Conservation (phyloP, 2,797 vertebrate genomes). For the Anguilla megastoma region DNA sequence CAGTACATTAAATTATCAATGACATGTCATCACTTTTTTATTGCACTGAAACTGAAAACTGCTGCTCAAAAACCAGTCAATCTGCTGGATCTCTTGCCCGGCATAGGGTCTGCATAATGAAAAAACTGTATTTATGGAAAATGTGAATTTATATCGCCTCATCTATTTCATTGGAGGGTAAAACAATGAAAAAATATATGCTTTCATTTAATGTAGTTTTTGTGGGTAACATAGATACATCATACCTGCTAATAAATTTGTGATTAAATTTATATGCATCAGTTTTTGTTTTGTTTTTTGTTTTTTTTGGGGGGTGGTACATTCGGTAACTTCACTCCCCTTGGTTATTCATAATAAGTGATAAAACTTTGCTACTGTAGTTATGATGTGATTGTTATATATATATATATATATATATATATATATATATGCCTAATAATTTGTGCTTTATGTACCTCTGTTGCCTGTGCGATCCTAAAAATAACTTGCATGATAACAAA, state of each 20-base stretch:
- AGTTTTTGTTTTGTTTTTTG: background rate
- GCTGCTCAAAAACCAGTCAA: background rate
- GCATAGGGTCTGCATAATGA: background rate
- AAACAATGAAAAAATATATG: background rate
- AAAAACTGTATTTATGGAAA: background rate
- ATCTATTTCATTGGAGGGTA: background rate
- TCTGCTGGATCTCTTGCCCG: background rate
- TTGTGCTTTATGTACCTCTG: too few relatives aligned
- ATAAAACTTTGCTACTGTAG: background rate
- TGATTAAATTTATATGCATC: background rate
- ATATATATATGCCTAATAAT: too few relatives aligned
- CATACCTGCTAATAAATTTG: background rate
- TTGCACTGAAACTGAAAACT: background rate
- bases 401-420: background rate
- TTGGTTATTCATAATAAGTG: background rate
- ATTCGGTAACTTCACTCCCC: background rate
- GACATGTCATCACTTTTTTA: constrained; percentile 13
- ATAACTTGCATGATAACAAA: too few relatives aligned
- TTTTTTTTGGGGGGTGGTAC: background rate
- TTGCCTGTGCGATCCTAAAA: too few relatives aligned
- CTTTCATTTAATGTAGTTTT: background rate
- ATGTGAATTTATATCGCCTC: background rate
- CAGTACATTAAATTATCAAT: constrained; percentile 18
- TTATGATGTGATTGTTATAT: background rate
- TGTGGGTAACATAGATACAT: background rate